Percentiles rank a stretch among this genome's conserved stretches.
phyloP scores from a whole-genome alignment of 2,113 vertebrate species.

The Ptyas mucosa region DNA sequence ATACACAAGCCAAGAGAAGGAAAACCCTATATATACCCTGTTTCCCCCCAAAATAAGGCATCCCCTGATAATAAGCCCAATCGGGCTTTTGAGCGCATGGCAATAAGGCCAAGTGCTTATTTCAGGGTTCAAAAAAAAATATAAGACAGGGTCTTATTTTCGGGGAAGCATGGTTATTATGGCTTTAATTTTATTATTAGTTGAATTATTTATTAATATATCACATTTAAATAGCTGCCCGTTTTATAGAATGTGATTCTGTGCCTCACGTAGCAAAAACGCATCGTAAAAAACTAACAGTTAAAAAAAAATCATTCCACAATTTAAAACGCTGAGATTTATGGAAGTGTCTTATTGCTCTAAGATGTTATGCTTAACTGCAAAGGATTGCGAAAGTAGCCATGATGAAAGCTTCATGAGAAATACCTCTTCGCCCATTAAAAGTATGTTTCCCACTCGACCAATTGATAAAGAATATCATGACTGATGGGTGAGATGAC shows the following conservation, averaged over 20 bases:
- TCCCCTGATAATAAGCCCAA: too few relatives aligned
- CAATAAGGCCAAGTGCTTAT: too few relatives aligned
- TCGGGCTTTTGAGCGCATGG: too few relatives aligned
- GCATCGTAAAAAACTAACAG: neutral
- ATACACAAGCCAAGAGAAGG: neutral
- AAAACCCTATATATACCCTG: neutral
- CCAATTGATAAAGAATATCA: neutral
- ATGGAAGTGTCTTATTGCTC: neutral
- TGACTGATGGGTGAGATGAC: neutral
- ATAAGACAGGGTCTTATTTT: too few relatives aligned
- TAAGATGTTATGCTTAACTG: neutral
- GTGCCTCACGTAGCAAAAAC: neutral
- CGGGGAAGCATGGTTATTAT: too few relatives aligned
- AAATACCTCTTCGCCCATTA: neutral
- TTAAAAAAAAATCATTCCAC: neutral
- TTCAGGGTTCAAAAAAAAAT: neutral
- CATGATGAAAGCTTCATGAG: neutral
- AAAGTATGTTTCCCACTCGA: neutral
- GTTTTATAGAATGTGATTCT: neutral
- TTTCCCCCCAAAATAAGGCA: too few relatives aligned
- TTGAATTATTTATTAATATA: neutral
- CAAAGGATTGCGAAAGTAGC: neutral
- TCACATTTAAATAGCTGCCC: neutral
- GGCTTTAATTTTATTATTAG: neutral
- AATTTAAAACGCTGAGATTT: neutral